Conservation (phyloP, 2,113 vertebrate species). For the Tauraco erythrolophus region DNA sequence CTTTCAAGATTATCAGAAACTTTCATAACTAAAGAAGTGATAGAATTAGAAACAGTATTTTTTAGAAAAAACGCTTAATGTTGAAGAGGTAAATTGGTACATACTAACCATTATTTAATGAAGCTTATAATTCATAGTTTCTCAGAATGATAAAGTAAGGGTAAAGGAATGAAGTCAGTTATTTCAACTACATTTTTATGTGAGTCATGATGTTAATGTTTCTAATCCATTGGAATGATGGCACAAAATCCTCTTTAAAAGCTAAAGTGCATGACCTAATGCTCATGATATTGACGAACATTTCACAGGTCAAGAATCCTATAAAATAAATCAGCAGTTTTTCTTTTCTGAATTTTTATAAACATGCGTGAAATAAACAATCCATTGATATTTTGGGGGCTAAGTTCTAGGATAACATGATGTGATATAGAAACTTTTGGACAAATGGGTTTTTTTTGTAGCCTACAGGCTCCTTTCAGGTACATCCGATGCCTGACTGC, state of each 20-base stretch:
- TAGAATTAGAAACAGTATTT: neutral
- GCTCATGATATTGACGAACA: neutral
- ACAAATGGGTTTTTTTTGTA: neutral
- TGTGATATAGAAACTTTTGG: neutral
- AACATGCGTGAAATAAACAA: neutral
- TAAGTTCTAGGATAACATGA: neutral
- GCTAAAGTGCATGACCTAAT: neutral
- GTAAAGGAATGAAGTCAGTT: neutral
- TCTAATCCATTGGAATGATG: neutral
- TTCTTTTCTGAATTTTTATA: neutral
- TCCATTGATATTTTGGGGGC: neutral
- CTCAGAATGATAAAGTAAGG: neutral
- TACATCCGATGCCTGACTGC: neutral
- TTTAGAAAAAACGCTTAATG: neutral
- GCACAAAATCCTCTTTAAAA: neutral
- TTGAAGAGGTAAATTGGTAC: neutral
- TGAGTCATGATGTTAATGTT: neutral
- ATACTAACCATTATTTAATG: neutral
- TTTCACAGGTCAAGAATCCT: neutral
- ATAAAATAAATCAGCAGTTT: neutral
- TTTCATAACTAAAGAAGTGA: neutral
- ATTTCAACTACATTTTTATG: neutral
- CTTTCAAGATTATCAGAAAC: neutral
- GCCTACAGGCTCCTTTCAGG: neutral
- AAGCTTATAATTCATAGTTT: neutral